These are phyloP conservation scores for Molossus alvarezi DNA, from an alignment of 2,797 vertebrate species.

Conservation along the genomic window DNA sequence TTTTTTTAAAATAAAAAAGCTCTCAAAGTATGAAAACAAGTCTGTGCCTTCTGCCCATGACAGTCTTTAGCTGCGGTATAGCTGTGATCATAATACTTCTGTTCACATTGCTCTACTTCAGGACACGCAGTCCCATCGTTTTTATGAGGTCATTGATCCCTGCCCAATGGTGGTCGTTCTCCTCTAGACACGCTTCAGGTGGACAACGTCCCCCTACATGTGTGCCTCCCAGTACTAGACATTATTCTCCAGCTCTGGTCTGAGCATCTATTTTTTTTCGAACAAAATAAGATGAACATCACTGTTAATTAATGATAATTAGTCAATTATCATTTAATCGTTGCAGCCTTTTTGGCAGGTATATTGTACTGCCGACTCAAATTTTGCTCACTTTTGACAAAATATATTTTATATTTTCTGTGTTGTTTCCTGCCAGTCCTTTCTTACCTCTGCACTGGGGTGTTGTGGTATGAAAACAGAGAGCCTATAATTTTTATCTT, in stretches of 20 bases:
- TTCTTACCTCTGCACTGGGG: not conserved
- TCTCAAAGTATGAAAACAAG: not conserved
- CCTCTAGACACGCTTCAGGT: not conserved
- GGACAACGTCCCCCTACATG: not conserved
- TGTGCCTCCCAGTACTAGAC: not conserved
- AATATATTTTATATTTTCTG: slow-evolving; percentile 10
- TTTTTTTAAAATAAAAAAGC: too few species aligned
- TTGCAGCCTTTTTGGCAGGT: not conserved
- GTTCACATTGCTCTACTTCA: fast-evolving
- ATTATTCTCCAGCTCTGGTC: not conserved
- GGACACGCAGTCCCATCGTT: not conserved
- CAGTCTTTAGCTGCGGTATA: not conserved
- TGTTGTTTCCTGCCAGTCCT: not conserved
- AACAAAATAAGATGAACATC: not conserved
- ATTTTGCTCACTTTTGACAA: not conserved
- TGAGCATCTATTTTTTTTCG: not conserved
- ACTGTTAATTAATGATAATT: not conserved
- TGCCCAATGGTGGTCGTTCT: not conserved
- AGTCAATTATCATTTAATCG: not conserved
- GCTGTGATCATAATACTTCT: not conserved
- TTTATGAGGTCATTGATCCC: not conserved
- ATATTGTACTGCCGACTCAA: not conserved
- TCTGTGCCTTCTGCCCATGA: not conserved
- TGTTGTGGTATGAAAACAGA: not conserved
- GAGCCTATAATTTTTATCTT: not conserved